These are phyloP conservation scores for Peromyscus polionotus DNA, from an alignment of 2,113 vertebrate species.

Conservation along the genomic window DNA sequence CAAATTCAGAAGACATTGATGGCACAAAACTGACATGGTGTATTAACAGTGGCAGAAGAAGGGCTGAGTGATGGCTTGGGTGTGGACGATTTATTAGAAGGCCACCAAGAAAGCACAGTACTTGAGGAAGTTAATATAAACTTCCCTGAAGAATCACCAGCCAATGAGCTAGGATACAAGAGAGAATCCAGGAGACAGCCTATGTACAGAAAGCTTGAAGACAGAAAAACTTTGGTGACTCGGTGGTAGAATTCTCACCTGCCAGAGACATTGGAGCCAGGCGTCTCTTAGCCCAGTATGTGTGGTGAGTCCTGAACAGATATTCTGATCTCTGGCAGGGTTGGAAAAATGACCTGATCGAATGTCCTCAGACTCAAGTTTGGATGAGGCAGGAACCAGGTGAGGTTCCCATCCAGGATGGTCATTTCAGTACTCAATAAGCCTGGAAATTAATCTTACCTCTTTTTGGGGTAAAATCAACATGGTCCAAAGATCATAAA, in stretches of 20 bases:
- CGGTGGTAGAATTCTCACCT: background rate
- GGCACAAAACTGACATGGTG: background rate
- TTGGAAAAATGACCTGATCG: background rate
- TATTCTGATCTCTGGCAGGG: background rate
- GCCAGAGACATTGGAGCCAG: background rate
- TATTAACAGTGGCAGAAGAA: background rate
- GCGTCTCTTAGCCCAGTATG: background rate
- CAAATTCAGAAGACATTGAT: conserved; percentile 18
- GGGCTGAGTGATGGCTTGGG: background rate
- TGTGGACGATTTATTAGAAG: background rate
- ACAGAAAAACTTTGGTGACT: rapidly evolving
- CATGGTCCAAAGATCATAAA: conserved; percentile 11
- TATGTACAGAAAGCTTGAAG: background rate
- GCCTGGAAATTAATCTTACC: conserved; percentile 37
- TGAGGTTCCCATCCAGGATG: background rate
- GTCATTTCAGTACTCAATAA: background rate
- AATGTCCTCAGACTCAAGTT: background rate
- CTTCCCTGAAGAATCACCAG: background rate
- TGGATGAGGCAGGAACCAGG: background rate
- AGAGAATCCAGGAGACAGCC: background rate
- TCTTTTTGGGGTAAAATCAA: conserved; percentile 8
- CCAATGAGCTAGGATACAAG: background rate
- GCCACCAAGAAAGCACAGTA: background rate
- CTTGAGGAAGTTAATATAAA: background rate
- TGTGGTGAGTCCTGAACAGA: background rate